Base-by-base conservation (phyloP, 2,113 vertebrate genomes). In the Labrus mixtus region DNA sequence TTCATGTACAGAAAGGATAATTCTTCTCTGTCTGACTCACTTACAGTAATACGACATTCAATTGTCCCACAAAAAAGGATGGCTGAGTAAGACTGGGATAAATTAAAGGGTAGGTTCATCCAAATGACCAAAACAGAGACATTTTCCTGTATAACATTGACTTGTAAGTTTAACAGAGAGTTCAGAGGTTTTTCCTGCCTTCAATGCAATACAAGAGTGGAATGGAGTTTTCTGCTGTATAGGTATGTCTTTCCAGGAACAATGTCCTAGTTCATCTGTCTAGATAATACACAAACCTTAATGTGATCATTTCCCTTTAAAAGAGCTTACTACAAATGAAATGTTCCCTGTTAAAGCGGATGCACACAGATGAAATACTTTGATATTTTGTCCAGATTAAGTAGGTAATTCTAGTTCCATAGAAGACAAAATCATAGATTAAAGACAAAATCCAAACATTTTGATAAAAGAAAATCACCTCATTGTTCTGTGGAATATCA, bases 21-120 rank as follows among this genome's bases (percentile, higher is more conserved):
- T 64, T 45, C 64, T 51, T 41, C 50, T 68, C 56, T 63, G 29
- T 51, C 22, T 80, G 53, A 61, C 59, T 68, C 78, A 61, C 33
- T 61, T 48, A 19, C 46, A 2, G 46, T 48, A 19, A 46, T 54
- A 48, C n/a, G 2, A 6, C 4, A 63, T 57, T 54, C 13, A 33
- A 48, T 20, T 19, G 25, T 66, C 69, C 58, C 37, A 58, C 10
- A 22, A 19, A 39, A 33, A 33, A 37, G 2, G 36, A 8, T 17
- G 48, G 73, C 17, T 6, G 22, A 69, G 22, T 45, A 13, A 66
- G 53, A 33, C 36, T 17, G 10, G n/a, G 33, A 59, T 6, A 17
- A 22, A 29, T 70, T 51, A 51, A 61, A 68, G 45, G 19, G 37
- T 25, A 5, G 19, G 5, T 56, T 75, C 37, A 68, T 4, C 10